Conservation (phyloP, 1,140 invertebrate genomes). For the Cydia pomonella region DNA sequence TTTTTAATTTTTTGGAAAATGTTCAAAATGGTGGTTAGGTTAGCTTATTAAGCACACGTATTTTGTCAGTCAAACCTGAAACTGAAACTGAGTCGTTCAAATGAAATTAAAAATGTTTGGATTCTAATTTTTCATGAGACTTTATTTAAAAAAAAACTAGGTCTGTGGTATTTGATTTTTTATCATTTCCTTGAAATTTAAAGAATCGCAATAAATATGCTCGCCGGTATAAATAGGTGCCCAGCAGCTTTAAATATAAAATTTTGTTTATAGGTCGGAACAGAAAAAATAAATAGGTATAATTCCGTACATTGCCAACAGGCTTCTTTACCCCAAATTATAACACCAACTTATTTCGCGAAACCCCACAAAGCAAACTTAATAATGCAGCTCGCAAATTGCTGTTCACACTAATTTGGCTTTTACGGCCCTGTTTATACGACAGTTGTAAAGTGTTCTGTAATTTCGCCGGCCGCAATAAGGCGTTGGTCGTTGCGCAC, state of each 20-base stretch:
- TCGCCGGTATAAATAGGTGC: too few species aligned
- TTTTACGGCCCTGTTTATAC: constrained; percentile 7
- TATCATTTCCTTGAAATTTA: too few species aligned
- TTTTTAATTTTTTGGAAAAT: too few species aligned
- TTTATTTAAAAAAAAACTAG: too few species aligned
- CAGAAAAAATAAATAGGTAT: not conserved
- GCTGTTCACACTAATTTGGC: not conserved
- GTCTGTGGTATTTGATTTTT: too few species aligned
- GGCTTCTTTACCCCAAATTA: not conserved
- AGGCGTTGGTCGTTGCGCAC: not conserved
- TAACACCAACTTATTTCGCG: constrained; percentile 2
- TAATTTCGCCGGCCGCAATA: not conserved
- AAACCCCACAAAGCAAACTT: constrained; percentile 12
- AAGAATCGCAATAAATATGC: too few species aligned
- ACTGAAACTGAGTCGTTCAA: not conserved
- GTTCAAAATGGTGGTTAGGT: too few species aligned
- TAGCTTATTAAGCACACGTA: too few species aligned
- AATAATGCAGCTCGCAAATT: constrained; percentile 4
- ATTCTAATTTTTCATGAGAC: too few species aligned
- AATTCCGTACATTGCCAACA: not conserved
- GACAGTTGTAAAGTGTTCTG: constrained; percentile 1
- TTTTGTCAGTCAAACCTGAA: too few species aligned
- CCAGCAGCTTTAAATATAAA: not conserved
- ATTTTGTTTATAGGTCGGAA: not conserved
- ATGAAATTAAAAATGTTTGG: too few species aligned